phyloP scores from a whole-genome alignment of 1,140 invertebrate species.

The Calosoma granatense region DNA sequence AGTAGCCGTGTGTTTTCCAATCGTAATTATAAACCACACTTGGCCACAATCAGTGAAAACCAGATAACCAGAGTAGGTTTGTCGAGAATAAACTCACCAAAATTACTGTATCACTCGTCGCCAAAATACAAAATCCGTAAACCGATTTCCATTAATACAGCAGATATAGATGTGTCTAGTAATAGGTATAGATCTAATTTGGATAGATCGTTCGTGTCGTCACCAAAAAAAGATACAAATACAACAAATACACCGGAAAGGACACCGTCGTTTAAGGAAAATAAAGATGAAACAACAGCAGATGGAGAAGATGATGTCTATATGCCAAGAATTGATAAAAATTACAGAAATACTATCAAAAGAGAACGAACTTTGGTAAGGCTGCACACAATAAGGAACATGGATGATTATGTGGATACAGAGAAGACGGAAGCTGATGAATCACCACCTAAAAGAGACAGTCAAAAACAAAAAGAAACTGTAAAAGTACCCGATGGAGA shows the following conservation, averaged over 20 bases:
- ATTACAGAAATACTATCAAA: slow-evolving; percentile 42
- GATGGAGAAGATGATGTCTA: slow-evolving; percentile 26
- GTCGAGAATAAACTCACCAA: slow-evolving; percentile 37
- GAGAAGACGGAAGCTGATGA: slow-evolving; percentile 24
- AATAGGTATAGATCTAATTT: slow-evolving; percentile 39
- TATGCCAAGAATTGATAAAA: slow-evolving; percentile 26
- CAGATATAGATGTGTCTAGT: slow-evolving; percentile 69
- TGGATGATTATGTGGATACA: slow-evolving; percentile 43
- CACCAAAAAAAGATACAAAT: slow-evolving; percentile 15
- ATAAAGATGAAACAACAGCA: slow-evolving; percentile 19
- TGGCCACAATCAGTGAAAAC: slow-evolving; percentile 62
- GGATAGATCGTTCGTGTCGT: slow-evolving; percentile 17
- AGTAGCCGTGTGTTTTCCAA: slow-evolving; percentile 20
- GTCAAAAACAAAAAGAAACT: slow-evolving; percentile 15
- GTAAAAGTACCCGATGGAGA: slow-evolving; percentile 19
- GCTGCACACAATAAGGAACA: slow-evolving; percentile 49
- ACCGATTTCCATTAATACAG: slow-evolving; percentile 62
- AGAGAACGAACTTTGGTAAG: slow-evolving; percentile 60
- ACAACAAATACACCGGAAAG: slow-evolving; percentile 18
- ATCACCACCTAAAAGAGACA: slow-evolving; percentile 25
- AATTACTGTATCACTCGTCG: slow-evolving; percentile 29
- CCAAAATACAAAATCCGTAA: slow-evolving; percentile 40
- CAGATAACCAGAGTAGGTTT: slow-evolving; percentile 32
- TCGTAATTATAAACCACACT: slow-evolving; percentile 55
- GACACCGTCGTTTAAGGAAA: slow-evolving; percentile 14